A percentile compares a stretch with the other conserved stretches of the same genome.
Evolutionary conservation across 2,888 invertebrate species (phyloP).

Genomic region (Cephus pulcher): DNA sequence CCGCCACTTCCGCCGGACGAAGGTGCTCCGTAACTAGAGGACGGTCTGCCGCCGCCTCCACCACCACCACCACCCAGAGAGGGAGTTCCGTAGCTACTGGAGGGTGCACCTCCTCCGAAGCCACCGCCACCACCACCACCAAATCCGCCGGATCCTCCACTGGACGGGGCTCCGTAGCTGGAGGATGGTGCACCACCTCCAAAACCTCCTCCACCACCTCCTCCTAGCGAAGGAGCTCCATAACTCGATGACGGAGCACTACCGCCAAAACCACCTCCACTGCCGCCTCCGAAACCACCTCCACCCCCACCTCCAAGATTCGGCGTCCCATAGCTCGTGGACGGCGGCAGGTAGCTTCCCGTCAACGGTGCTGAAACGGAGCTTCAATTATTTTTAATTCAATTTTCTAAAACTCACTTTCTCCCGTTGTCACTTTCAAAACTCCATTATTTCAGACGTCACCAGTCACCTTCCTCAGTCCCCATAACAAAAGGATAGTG

Average conservation of each 20-base stretch:
- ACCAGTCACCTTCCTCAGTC: constrained; percentile 4
- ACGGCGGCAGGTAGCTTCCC: constrained; percentile 73
- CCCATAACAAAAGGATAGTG: too few species aligned
- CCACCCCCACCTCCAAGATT: constrained; percentile 45
- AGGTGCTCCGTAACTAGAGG: constrained; percentile 64
- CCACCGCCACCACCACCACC: constrained; percentile 26
- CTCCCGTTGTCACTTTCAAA: constrained; percentile 23
- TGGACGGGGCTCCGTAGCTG: constrained; percentile 51
- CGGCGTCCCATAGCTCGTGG: constrained; percentile 67
- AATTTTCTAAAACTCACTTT: neutral
- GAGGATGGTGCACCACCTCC: constrained; percentile 41
- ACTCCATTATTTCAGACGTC: constrained; percentile 10
- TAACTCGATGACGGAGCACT: constrained; percentile 57
- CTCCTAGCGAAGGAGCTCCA: constrained; percentile 45
- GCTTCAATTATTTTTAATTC: constrained; percentile 10
- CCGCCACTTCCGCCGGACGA: constrained; percentile 58
- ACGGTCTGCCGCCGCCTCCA: constrained; percentile 47
- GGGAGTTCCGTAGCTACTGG: constrained; percentile 61
- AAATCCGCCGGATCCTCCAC: constrained; percentile 35
- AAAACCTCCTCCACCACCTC: constrained; percentile 34
- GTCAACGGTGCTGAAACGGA: constrained; percentile 68
- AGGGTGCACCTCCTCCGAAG: constrained; percentile 32
- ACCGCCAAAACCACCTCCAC: constrained; percentile 35
- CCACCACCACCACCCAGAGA: constrained; percentile 36
- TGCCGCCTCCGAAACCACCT: constrained; percentile 44